These are phyloP conservation scores for Semicossyphus pulcher DNA, from an alignment of 2,113 vertebrate genomes.

Conservation along the genomic window DNA sequence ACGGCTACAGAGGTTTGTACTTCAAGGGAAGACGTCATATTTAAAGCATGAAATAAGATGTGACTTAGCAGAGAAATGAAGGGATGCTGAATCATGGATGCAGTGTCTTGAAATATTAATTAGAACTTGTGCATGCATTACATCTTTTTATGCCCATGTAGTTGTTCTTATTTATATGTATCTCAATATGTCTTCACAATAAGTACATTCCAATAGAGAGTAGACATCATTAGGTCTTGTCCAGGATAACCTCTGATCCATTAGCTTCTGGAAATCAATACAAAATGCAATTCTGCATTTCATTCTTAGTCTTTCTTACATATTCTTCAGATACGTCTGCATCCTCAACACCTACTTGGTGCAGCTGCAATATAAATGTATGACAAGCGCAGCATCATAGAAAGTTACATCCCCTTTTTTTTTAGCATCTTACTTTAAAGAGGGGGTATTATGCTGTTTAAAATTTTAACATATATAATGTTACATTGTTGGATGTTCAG, in stretches of 20 bases:
- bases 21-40: background rate
- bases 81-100: background rate
- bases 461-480: too few relatives aligned
- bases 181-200: background rate
- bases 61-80: background rate
- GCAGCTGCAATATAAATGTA: too few relatives aligned
- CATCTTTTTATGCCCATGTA: background rate
- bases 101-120: background rate
- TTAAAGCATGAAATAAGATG: slow-evolving; percentile 15
- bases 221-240: background rate
- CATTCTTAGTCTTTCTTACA: too few relatives aligned
- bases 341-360: too few relatives aligned
- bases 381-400: too few relatives aligned
- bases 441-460: too few relatives aligned
- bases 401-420: too few relatives aligned
- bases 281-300: too few relatives aligned
- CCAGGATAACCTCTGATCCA: background rate
- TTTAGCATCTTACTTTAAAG: too few relatives aligned
- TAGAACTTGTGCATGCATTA: background rate
- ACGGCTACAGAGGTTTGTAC: slow-evolving; percentile 95
- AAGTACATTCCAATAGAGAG: background rate
- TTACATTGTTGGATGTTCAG: too few relatives aligned
- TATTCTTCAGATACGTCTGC: too few relatives aligned
- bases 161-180: background rate
- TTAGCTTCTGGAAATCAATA: background rate